Evolutionary conservation across 64 coral and sea anemone genomes (phyloP).

Genomic region (Montipora capricornis): DNA sequence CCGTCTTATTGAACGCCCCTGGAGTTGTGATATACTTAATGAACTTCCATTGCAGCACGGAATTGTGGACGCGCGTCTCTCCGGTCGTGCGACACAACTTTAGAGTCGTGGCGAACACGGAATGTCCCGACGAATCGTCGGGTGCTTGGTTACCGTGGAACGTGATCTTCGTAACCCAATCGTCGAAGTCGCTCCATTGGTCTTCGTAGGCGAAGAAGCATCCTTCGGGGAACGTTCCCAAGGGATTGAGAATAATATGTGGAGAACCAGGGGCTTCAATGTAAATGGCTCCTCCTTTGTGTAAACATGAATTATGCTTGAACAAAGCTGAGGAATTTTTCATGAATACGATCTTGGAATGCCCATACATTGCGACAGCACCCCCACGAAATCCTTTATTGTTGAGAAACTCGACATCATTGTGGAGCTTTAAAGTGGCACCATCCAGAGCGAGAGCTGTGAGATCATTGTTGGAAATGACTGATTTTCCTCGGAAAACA

Average conservation of each 20-base stretch:
- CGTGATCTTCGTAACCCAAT: slow-evolving; percentile 60
- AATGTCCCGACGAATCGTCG: slow-evolving; percentile 21
- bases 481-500: slow-evolving; percentile 54
- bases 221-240: not conserved
- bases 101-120: slow-evolving; percentile 73
- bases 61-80: slow-evolving; percentile 31
- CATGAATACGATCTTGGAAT: slow-evolving; percentile 58
- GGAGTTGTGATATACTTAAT: slow-evolving; percentile 27
- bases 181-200: not conserved
- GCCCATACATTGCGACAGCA: slow-evolving; percentile 73
- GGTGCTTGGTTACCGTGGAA: slow-evolving; percentile 70
- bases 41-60: slow-evolving; percentile 66
- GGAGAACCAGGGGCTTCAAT: slow-evolving; percentile 53
- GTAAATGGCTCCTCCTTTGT: slow-evolving; percentile 70
- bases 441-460: slow-evolving; percentile 75
- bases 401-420: slow-evolving; percentile 49
- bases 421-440: slow-evolving; percentile 42
- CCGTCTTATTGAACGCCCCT: not conserved
- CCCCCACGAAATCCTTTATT: slow-evolving; percentile 71
- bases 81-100: slow-evolving; percentile 29
- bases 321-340: slow-evolving; percentile 65
- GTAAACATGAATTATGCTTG: slow-evolving; percentile 38
- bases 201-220: slow-evolving; percentile 81
- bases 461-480: slow-evolving; percentile 63
- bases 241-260: slow-evolving; percentile 17